Base-by-base conservation (phyloP, 2,113 vertebrate species). In the Carassius carassius region DNA sequence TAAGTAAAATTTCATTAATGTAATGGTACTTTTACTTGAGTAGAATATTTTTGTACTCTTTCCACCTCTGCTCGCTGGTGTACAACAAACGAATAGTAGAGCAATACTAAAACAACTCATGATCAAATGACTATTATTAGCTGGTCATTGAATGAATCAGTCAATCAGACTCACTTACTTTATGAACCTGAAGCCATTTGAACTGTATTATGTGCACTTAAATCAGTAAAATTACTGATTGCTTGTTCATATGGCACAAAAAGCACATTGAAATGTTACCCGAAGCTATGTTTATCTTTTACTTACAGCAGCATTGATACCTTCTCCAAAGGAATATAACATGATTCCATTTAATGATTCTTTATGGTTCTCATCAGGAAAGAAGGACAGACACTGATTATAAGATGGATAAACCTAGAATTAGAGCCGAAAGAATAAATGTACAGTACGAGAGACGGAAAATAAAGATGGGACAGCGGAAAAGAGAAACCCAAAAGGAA, bases 331-430 rank as follows among this genome's bases (percentile, higher is more conserved):
- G 21, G 21, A 60, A n/a, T n/a, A 9, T n/a, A 60, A 60, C 21
- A n/a, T n/a, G 8, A 60, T n/a, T 60, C 3, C 2, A 60, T 21
- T 21, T n/a, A 60, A 60, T n/a, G 19, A n/a, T 58, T 9, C 54
- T 58, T n/a, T 58, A 58, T n/a, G 56, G n/a, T 60, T 60, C 56
- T 21, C 21, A n/a, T 60, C 21, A 60, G 21, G 56, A 60, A n/a
- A 60, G 21, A 58, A 58, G 56, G 56, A 56, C 74, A 35, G 25
- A 17, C 49, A 56, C 51, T 32, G 49, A 56, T n/a, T 56, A 13
- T 54, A 77, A 77, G 10, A 54, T 93, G 92, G 95, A 95, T 21
- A 90, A 89, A 89, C 86, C 86, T 73, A 13, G 76, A 87, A 91
- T 83, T 82, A 69, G 73, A 81, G 58, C 56, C 88, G 63, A 72